Base-by-base conservation (phyloP, 2,888 invertebrate species). In the Erebia palarica region DNA sequence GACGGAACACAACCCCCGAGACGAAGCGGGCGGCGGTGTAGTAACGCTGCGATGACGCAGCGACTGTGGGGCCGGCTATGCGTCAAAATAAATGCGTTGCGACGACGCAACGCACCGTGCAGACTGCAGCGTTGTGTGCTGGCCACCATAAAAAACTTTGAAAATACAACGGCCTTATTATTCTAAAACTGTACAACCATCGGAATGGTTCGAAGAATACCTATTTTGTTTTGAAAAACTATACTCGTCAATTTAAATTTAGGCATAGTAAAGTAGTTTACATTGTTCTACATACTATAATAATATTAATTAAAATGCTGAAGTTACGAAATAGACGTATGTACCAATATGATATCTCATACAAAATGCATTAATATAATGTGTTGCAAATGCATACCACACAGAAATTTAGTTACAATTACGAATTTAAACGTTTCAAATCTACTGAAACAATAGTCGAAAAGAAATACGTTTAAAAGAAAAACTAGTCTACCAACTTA, bases 401-500 rank as follows among this genome's bases (percentile, higher is more conserved):
- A 14, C 67, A n/a, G 27, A 71, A 51, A 68, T 68, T 73, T 77
- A 70, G 72, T 80, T 83, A 85, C 82, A 85, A 84, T 83, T 84
- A 78, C 77, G 64, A 84, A 66, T 73, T 73, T 65, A 27, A 27
- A 69, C 16, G 70, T 74, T 67, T 70, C 73, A 78, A 81, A 79
- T 77, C 76, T 73, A 77, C 81, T 80, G 82, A 81, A 78, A 80
- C 79, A 76, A 78, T 63, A 70, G 72, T 74, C 73, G 81, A 84
- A 84, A 84, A 86, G 82, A 88, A 87, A 87, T 79, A 85, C 77
- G 82, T 87, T 85, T 82, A 89, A 90, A 90, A 85, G 80, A 81
- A 78, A 78, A 84, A 86, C 79, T 80, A 80, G 60, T 83, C 83
- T 87, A 87, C 80, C 82, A 89, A 87, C 85, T 84, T 84, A 85